Conservation (phyloP, 2,797 vertebrate species). For the Champsocephalus gunnari region DNA sequence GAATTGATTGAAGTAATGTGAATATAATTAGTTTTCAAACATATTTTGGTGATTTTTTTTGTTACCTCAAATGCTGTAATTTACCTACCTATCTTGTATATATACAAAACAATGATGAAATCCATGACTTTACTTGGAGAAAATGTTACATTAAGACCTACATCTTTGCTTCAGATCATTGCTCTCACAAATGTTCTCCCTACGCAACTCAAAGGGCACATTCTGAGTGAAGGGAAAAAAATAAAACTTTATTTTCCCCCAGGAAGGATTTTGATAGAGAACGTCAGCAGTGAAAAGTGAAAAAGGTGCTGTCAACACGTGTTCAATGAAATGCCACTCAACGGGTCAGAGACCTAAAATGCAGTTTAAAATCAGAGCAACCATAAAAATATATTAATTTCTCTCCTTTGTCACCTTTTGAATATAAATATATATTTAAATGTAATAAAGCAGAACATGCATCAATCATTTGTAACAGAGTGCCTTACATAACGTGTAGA, state of each 20-base stretch:
- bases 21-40: background rate
- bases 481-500: slow-evolving; percentile 83
- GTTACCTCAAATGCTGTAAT: background rate
- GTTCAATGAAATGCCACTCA: slow-evolving; percentile 69
- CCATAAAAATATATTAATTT: slow-evolving; percentile 99
- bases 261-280: slow-evolving; percentile 58
- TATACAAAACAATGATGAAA: slow-evolving; percentile 25
- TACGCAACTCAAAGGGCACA: slow-evolving; percentile 30
- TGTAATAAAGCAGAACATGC: slow-evolving; percentile 91
- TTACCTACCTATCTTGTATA: background rate
- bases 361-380: slow-evolving; percentile 82
- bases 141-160: slow-evolving; percentile 52
- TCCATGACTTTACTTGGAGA: slow-evolving; percentile 71
- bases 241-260: slow-evolving; percentile 64
- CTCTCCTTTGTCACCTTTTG: slow-evolving; percentile 91
- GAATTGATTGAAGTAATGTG: background rate
- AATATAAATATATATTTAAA: slow-evolving; percentile 96
- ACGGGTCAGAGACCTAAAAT: slow-evolving; percentile 71
- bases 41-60: background rate
- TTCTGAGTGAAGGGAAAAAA: slow-evolving; percentile 55
- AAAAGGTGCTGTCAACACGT: slow-evolving; percentile 56
- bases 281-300: slow-evolving; percentile 74
- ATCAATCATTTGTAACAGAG: slow-evolving; percentile 89
- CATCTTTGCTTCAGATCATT: slow-evolving; percentile 41
- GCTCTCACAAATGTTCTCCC: slow-evolving; percentile 34